Percentiles rank a stretch among this genome's conserved stretches.
Evolutionary conservation across 2,113 vertebrate species (phyloP).

Genomic region (Hystrix cristata): DNA sequence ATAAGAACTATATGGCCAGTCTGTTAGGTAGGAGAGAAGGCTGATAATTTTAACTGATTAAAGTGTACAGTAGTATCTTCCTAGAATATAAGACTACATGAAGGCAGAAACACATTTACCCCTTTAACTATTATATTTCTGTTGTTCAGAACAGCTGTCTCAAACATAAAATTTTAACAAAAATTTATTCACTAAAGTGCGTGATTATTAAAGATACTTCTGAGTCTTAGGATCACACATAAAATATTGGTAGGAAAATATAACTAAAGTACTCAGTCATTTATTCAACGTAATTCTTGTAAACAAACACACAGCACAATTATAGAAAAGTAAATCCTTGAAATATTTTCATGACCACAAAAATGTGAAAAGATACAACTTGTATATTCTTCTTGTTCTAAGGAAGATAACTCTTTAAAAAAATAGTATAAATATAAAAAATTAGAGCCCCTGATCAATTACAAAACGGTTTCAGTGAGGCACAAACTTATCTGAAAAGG

Average conservation of each 20-base stretch:
- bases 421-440: background rate
- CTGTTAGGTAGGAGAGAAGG: background rate
- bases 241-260: background rate
- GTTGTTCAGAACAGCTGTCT: background rate
- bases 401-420: slow-evolving; percentile 17
- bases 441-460: background rate
- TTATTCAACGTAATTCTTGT: background rate
- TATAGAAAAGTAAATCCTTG: background rate
- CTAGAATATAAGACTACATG: background rate
- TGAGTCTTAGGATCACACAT: background rate
- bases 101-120: background rate
- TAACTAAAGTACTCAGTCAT: background rate
- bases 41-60: background rate
- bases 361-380: background rate
- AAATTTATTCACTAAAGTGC: background rate
- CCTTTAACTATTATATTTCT: background rate
- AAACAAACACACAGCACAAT: background rate
- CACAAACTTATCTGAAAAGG: slow-evolving; percentile 25
- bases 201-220: background rate
- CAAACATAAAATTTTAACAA: background rate
- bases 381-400: background rate
- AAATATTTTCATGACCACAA: background rate
- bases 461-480: background rate
- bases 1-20: background rate
- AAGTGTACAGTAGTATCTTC: background rate